Conservation (phyloP, 2,113 vertebrate genomes). For the Muscicapa adusta region DNA sequence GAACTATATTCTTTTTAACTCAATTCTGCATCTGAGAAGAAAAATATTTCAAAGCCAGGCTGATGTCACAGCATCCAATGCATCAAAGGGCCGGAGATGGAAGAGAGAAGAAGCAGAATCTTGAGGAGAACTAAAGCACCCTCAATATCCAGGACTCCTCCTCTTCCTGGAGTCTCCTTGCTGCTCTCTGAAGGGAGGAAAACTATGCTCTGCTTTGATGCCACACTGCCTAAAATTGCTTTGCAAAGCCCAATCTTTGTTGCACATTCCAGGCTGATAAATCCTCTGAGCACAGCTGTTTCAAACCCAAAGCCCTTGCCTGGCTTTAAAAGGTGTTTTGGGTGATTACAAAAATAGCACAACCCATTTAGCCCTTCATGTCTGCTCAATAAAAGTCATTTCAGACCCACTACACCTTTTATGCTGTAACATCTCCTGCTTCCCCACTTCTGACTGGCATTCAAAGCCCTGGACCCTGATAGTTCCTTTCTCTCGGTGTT, state of each 20-base stretch:
- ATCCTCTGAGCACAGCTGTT: neutral
- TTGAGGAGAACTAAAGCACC: neutral
- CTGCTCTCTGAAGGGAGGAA: neutral
- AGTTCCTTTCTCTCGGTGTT: neutral
- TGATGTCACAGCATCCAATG: neutral
- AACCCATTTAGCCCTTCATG: constrained; percentile 50
- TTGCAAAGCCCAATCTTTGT: neutral
- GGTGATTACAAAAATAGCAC: constrained; percentile 57
- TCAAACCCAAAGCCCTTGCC: constrained; percentile 2
- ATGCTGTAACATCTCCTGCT: constrained; percentile 40
- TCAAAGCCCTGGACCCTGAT: constrained; percentile 62
- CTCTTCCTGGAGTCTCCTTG: neutral
- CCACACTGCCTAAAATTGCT: neutral
- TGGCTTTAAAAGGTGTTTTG: constrained; percentile 33
- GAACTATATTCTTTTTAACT: constrained; percentile 23
- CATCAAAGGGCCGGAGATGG: constrained; percentile 20
- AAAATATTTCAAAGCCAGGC: constrained; percentile 8
- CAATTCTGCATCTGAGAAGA: constrained; percentile 13
- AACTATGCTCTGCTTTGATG: neutral
- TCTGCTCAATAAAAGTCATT: constrained; percentile 50
- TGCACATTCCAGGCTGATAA: constrained; percentile 10
- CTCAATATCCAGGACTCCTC: neutral
- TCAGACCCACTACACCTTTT: constrained; percentile 39
- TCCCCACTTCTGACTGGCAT: constrained; percentile 24
- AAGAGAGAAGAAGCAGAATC: neutral